These are phyloP conservation scores for Apotomis turbidana DNA, from an alignment of 2,888 invertebrate genomes.

Conservation along the genomic window DNA sequence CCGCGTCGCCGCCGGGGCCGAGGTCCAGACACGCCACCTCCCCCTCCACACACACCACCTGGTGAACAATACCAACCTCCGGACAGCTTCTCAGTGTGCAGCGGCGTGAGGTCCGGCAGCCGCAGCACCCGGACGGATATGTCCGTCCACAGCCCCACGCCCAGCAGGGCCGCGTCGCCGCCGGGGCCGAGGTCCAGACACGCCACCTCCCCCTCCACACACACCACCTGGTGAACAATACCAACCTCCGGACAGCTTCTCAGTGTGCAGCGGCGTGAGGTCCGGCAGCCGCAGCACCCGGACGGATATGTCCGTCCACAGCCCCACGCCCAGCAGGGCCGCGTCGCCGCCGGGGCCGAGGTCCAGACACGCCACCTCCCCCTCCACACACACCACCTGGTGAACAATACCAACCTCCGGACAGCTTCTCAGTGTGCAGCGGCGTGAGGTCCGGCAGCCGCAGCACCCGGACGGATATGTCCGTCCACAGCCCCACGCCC, in stretches of 20 bases:
- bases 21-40: conserved; percentile 99
- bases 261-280: no score
- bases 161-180: conserved; percentile 88
- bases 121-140: conserved; percentile 95
- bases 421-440: conserved; percentile 93
- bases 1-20: conserved; percentile 88
- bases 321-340: conserved; percentile 95
- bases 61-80: conserved; percentile 85
- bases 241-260: no score
- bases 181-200: conserved; percentile 96
- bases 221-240: conserved; percentile 82
- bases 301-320: conserved; percentile 99
- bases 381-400: conserved; percentile 89
- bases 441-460: conserved; percentile 91
- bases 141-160: conserved; percentile 98
- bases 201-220: conserved; percentile 96
- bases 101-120: conserved; percentile 90
- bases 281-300: conserved; percentile 66
- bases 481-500: conserved; percentile 98
- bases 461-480: conserved; percentile 95
- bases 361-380: conserved; percentile 98
- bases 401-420: conserved; percentile 86
- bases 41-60: conserved; percentile 91
- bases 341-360: conserved; percentile 90
- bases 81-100: conserved; percentile 94